Base-by-base conservation (phyloP, 2,797 vertebrate species). In the Anguilla pacifica region DNA sequence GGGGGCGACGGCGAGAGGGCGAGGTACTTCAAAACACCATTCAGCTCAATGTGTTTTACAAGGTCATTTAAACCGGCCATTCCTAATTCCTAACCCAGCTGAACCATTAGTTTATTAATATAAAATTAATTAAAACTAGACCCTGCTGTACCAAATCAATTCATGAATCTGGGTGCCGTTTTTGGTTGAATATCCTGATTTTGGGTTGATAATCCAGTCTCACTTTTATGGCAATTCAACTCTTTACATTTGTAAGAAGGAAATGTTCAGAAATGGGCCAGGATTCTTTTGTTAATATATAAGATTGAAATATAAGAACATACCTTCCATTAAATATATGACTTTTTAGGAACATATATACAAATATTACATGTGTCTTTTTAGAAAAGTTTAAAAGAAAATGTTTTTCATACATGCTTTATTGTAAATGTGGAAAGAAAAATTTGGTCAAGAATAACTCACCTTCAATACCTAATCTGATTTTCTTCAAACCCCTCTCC, bases 401-500 rank as follows among this genome's bases (percentile, higher is more conserved):
- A 57, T 17, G 15, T 57, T 17, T 13, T 81, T 39, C 17, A 82
- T 43, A 39, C 19, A 82, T 82, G 79, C 6, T 35, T 39, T 25
- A 82, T 46, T 53, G n/a, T n/a, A 22, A 7, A 83, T n/a, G 35
- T 13, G 35, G 2, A 51, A 28, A 57, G 11, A 10, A 67, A 86
- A 70, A 72, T 22, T 19, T 0, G 39, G 19, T n/a, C 39, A 83
- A 25, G 39, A 83, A 49, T 28, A 15, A 59, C 15, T 82, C 22
- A 83, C 99, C 98, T 98, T 99, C 99, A 89, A 99, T 99, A 90
- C 99, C 98, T 92, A 99, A 93, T 89, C 98, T 94, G 91, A 99
- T 99, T 95, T 99, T 99, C 96, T 99, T 99, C 89, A 99, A 96
- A 89, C 99, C 99, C 88, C 99, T 94, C 86, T 99, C 99, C 94